A percentile compares a stretch with the other conserved stretches of the same genome.
phyloP scores from a whole-genome alignment of 2,113 vertebrate species.

The Periophthalmus modestus region DNA sequence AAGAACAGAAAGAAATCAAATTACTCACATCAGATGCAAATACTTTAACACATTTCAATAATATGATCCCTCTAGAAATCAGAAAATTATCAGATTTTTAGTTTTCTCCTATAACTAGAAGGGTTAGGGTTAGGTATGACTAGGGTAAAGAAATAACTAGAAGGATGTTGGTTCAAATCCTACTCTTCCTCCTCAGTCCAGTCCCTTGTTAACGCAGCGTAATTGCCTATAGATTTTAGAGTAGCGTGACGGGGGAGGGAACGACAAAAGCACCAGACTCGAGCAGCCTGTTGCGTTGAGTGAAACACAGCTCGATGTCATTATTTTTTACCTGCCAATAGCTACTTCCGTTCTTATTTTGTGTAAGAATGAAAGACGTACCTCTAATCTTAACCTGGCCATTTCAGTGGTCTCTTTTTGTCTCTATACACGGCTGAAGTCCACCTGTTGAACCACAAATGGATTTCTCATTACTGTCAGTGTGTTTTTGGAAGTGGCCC shows the following conservation, averaged over 20 bases:
- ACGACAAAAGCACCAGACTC: background rate
- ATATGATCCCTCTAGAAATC: too few relatives aligned
- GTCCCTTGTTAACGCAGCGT: too few relatives aligned
- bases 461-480: constrained; percentile 27
- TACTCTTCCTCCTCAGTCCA: background rate
- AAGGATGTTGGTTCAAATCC: background rate
- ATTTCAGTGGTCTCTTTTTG: background rate
- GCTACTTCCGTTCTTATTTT: background rate
- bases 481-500: constrained; percentile 35
- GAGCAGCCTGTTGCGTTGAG: background rate
- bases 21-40: too few relatives aligned
- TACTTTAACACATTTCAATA: too few relatives aligned
- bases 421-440: background rate
- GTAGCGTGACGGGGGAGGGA: background rate
- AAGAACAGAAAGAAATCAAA: too few relatives aligned
- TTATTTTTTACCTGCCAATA: background rate
- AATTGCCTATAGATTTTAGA: background rate
- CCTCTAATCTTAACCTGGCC: background rate
- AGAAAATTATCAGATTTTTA: too few relatives aligned
- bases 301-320: background rate
- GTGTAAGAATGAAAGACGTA: too few relatives aligned
- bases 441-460: background rate
- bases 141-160: background rate
- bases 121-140: too few relatives aligned
- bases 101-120: too few relatives aligned